Base-by-base conservation (phyloP, 64 coral and sea anemone species). In the Porites australiensis region DNA sequence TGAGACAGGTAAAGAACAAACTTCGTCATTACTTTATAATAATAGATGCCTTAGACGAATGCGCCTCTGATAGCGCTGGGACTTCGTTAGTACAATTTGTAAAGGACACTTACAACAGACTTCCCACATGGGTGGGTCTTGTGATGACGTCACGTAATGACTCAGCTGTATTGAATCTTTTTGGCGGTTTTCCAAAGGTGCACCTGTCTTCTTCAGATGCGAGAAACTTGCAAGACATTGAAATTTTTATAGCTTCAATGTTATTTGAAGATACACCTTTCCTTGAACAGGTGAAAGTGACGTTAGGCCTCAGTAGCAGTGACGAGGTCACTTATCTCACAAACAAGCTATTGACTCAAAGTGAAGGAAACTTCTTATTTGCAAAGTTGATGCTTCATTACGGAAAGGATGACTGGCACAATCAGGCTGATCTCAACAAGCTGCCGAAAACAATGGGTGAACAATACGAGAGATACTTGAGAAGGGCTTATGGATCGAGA, bases 361-460 rank as follows among this genome's bases (percentile, higher is more conserved):
- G 95, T 71, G 87, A 97, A 79, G 95, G 95, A 2, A 97, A 97
- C 23, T 94, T 97, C 64, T 57, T 94, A 0, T 97, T 90, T 59
- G 87, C 86, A 0, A 94, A 94, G 67, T 80, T 82, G 20, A 82
- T 96, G 27, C 73, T 93, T 37, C 10, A 86, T 51, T 83, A 50
- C 18, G 44, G 61, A 8, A 66, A 20, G 66, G 6, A 83, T 19
- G 80, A 66, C 15, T 5, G 0, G 16, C 14, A 20, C 43, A 3
- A 57, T 57, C 44, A 44, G n/a, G 27, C 67, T 9, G 53, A 74
- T 13, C 69, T 79, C 5, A 69, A 58, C 3, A 52, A 79, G 4
- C 53, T 94, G n/a, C 95, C 95, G 21, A 89, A 72, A 62, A 91
- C 95, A 20, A 60, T 96, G 45, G 58, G 83, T 44, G 93, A 92